Conservation (phyloP, 30 jellyfish, hydroid and myxozoan species). For the Turritopsis dohrnii region DNA sequence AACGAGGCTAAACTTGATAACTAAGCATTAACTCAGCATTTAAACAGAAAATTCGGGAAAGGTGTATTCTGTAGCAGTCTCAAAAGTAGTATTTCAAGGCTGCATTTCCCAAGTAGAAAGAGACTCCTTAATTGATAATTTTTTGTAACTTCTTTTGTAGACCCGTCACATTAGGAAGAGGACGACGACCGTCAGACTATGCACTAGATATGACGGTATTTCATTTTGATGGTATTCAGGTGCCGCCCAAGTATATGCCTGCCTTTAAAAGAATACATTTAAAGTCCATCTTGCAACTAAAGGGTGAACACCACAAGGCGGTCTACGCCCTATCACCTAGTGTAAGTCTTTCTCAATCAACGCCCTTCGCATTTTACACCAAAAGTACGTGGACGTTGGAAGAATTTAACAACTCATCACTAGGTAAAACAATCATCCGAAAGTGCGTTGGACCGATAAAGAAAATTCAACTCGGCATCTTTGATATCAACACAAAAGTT, state of each 20-base stretch:
- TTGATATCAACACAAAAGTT: background rate
- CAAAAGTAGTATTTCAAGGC: no score
- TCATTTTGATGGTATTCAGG: conserved; percentile 12
- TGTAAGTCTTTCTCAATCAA: background rate
- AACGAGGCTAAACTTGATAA: no score
- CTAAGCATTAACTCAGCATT: no score
- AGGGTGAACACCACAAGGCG: background rate
- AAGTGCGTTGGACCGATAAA: conserved; percentile 8
- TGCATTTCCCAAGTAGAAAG: no score
- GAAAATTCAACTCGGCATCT: background rate
- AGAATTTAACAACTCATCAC: background rate
- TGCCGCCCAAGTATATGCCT: background rate
- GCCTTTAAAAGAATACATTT: conserved; percentile 6
- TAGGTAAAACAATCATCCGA: background rate
- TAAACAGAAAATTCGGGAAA: no score
- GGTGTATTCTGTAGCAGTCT: no score
- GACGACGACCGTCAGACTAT: conserved; percentile 11
- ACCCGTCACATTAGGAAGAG: background rate
- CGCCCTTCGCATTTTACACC: conserved; percentile 4
- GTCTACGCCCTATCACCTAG: background rate
- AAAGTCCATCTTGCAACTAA: background rate
- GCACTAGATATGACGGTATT: background rate
- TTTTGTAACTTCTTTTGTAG: background rate
- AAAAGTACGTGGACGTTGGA: conserved; percentile 16
- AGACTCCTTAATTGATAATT: no score